These are phyloP conservation scores for Athalia cordata DNA, from an alignment of 2,888 invertebrate genomes.

Conservation along the genomic window DNA sequence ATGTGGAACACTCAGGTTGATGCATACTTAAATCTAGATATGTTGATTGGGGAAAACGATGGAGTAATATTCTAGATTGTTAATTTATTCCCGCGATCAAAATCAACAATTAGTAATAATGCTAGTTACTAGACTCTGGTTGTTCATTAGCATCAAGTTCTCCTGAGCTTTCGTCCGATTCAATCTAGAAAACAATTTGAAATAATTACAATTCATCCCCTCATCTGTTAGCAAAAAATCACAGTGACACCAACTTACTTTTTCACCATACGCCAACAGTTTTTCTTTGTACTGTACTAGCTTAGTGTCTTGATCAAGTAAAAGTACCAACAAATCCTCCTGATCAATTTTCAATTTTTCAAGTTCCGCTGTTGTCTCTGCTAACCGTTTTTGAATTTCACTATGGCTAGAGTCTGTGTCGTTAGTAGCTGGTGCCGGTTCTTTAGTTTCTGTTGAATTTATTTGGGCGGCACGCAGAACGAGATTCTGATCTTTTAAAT, in stretches of 20 bases:
- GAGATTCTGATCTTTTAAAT: constrained; percentile 90
- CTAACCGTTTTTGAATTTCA: constrained; percentile 65
- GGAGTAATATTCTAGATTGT: not conserved
- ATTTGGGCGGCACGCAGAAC: constrained; percentile 82
- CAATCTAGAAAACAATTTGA: constrained; percentile 57
- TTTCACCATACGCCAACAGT: constrained; percentile 76
- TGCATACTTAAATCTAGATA: not conserved
- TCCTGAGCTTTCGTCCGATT: constrained; percentile 67
- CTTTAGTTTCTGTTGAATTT: constrained; percentile 56
- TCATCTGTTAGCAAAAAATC: constrained; percentile 2
- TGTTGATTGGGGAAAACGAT: not conserved
- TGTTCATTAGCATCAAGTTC: constrained; percentile 66
- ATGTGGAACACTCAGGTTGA: not conserved
- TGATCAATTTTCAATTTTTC: constrained; percentile 89
- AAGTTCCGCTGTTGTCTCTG: constrained; percentile 75
- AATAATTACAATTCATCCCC: not conserved
- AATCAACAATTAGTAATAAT: constrained; percentile 18
- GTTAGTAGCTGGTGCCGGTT: constrained; percentile 43
- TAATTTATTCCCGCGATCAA: constrained; percentile 17
- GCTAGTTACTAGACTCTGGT: constrained; percentile 44
- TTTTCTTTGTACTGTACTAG: constrained; percentile 80
- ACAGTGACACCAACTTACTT: constrained; percentile 62
- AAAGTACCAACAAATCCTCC: constrained; percentile 91
- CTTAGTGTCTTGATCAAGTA: constrained; percentile 91
- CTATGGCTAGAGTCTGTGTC: constrained; percentile 52